Conservation (phyloP, 2,113 vertebrate species). For the Tretioscincus oriximinensis region DNA sequence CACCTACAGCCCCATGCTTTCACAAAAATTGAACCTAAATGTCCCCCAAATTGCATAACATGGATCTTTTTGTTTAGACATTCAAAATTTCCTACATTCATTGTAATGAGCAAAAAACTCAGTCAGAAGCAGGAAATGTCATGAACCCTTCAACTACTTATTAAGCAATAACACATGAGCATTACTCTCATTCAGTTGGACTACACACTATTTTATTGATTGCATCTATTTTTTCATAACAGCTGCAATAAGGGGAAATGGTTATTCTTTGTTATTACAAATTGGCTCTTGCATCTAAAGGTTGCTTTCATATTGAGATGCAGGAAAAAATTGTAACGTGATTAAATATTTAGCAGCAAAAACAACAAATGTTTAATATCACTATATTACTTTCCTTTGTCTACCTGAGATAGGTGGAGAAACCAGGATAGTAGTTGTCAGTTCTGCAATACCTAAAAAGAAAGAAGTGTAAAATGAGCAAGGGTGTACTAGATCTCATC, state of each 20-base stretch:
- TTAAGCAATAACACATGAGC: not conserved
- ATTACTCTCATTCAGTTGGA: not conserved
- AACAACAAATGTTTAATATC: not conserved
- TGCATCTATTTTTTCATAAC: not conserved
- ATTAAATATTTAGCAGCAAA: not conserved
- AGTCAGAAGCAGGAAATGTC: not conserved
- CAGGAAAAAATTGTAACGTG: not conserved
- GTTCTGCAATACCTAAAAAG: rapidly evolving
- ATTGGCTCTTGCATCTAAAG: not conserved
- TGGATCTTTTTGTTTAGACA: not conserved
- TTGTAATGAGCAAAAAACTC: not conserved
- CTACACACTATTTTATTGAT: not conserved
- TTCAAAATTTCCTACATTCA: not conserved
- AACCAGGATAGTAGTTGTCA: not conserved
- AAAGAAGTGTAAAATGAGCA: not conserved
- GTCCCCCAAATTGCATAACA: not conserved
- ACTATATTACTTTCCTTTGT: not conserved
- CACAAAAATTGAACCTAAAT: not conserved
- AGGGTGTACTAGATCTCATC: too few species aligned
- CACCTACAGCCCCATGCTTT: not conserved
- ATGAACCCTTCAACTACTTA: not conserved
- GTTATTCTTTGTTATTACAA: not conserved
- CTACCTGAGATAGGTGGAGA: not conserved
- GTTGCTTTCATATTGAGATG: not conserved
- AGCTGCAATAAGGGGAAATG: not conserved